phyloP scores from a whole-genome alignment of 2,113 vertebrate genomes.

The Coracopsis vasa region DNA sequence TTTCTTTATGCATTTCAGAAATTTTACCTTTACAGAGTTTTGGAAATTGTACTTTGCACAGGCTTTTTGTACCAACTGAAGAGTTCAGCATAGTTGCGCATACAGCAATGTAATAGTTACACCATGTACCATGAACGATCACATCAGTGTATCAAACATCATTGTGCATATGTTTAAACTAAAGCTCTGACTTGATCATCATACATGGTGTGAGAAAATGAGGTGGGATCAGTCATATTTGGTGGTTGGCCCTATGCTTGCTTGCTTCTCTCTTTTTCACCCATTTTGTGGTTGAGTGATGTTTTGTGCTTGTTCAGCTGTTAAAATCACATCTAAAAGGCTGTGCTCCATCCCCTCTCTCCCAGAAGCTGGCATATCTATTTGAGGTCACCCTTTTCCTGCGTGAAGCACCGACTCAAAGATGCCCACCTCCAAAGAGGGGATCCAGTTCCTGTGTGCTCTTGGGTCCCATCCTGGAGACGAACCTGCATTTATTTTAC shows the following conservation, averaged over 20 bases:
- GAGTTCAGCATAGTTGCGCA: background rate
- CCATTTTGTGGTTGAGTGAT: background rate
- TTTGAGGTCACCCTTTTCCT: background rate
- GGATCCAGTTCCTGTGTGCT: rapidly evolving
- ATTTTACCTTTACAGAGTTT: background rate
- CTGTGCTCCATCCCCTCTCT: background rate
- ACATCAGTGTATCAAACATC: background rate
- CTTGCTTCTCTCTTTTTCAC: background rate
- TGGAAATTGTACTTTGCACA: background rate
- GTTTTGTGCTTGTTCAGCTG: background rate
- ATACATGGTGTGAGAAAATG: background rate
- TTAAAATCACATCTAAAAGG: background rate
- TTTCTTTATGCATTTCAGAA: background rate
- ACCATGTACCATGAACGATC: background rate
- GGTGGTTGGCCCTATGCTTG: background rate
- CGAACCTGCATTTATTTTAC: background rate
- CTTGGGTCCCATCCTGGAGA: background rate
- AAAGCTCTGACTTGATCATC: background rate
- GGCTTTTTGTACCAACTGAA: background rate
- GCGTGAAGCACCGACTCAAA: background rate
- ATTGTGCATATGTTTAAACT: background rate
- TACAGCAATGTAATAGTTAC: background rate
- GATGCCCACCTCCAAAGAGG: background rate
- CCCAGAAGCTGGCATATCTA: background rate
- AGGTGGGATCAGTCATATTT: background rate